Percentiles rank a stretch among this genome's conserved stretches.
Evolutionary conservation across 2,113 vertebrate genomes (phyloP).

Genomic region (Varanus salvator): DNA sequence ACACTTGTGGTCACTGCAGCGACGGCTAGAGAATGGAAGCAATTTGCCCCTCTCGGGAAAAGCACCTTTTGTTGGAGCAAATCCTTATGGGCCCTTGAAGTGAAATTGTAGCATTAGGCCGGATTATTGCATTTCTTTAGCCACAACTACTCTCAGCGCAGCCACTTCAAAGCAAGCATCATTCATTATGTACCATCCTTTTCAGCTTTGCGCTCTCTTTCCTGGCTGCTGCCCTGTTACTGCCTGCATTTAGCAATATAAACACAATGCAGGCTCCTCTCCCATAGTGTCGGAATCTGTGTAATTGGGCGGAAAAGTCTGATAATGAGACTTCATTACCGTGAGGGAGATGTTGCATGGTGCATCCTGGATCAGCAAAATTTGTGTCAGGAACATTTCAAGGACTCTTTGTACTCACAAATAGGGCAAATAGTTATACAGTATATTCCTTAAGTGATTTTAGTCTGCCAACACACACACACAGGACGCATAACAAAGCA

Average conservation of each 20-base stretch:
- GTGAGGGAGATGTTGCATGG: not conserved
- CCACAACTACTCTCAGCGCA: not conserved
- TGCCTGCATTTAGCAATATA: constrained; percentile 16
- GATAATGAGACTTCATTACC: constrained; percentile 47
- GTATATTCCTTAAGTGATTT: not conserved
- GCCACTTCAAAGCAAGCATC: not conserved
- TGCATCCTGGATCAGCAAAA: constrained; percentile 38
- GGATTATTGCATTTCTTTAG: not conserved
- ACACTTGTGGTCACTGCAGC: not conserved
- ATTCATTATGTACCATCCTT: not conserved
- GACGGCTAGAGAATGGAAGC: not conserved
- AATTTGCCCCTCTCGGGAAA: not conserved
- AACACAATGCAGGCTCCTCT: not conserved
- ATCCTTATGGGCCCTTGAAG: constrained; percentile 1
- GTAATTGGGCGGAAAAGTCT: constrained; percentile 47
- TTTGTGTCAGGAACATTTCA: not conserved
- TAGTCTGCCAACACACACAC: not conserved
- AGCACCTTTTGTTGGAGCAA: not conserved
- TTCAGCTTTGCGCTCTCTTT: constrained; percentile 4
- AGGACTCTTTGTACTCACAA: constrained; percentile 32
- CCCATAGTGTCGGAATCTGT: constrained; percentile 9
- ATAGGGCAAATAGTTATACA: not conserved
- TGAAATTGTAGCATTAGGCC: accelerated
- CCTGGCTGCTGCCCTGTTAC: constrained; percentile 26
- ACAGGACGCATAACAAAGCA: not conserved